phyloP scores from a whole-genome alignment of 2,888 invertebrate species.

The Ectobius pallidus region DNA sequence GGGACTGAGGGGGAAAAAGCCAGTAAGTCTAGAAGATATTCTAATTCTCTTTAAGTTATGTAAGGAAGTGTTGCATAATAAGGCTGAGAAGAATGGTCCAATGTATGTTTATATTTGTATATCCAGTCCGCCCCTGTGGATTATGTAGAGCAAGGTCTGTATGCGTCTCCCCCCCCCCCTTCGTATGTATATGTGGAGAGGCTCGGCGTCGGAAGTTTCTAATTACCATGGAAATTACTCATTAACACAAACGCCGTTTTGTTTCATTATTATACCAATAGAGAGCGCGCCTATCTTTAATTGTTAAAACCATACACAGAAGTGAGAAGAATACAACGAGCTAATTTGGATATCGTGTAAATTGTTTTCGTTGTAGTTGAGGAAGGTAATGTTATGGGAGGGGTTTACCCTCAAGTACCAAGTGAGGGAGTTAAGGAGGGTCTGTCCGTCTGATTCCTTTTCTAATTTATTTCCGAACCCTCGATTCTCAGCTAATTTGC shows the following conservation, averaged over 20 bases:
- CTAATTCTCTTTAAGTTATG: no score
- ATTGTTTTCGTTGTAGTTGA: neutral
- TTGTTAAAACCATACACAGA: neutral
- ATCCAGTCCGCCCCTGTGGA: no score
- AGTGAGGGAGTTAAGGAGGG: neutral
- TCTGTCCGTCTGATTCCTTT: neutral
- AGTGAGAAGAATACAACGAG: neutral
- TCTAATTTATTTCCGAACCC: neutral
- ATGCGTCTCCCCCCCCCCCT: no score
- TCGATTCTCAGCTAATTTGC: no score
- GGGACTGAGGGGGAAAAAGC: no score
- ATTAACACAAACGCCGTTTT: conserved; percentile 40
- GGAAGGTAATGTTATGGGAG: neutral
- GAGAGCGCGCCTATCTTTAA: neutral
- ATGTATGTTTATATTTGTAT: no score
- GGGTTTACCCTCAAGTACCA: neutral
- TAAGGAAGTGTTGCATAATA: no score
- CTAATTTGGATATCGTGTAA: neutral
- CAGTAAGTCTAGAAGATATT: no score
- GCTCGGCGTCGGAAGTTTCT: conserved; percentile 17
- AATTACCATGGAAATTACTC: conserved; percentile 43
- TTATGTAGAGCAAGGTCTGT: neutral
- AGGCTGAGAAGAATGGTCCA: no score
- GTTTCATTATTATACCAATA: neutral
- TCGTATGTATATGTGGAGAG: neutral